phyloP scores from a whole-genome alignment of 92 coral and sea anemone species.

The Chrysogorgia sp. region DNA sequence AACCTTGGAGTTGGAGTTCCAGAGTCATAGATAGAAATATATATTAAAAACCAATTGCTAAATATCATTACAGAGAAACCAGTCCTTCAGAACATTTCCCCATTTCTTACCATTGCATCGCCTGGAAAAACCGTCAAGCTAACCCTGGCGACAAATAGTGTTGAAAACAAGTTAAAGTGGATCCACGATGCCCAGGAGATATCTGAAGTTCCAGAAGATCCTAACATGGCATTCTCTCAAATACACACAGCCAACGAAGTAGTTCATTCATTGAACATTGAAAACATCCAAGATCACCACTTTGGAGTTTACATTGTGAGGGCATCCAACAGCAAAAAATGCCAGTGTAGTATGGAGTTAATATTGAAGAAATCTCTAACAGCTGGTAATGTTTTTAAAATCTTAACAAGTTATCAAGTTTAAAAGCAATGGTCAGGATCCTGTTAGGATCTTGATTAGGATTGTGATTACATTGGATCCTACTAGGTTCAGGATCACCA shows the following conservation, averaged over 20 bases:
- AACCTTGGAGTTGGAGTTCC: no score
- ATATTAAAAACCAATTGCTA: no score
- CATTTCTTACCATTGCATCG: conserved; percentile 52
- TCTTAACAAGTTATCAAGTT: no score
- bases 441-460: no score
- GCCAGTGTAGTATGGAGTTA: conserved; percentile 14
- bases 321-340: conserved; percentile 10
- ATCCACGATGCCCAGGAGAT: conserved; percentile 78
- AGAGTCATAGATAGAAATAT: no score
- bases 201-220: conserved; percentile 90
- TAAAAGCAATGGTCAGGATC: no score
- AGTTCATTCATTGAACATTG: conserved; percentile 10
- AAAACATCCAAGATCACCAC: conserved; percentile 7
- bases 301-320: conserved; percentile 29
- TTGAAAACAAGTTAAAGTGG: conserved; percentile 65
- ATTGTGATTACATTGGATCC: no score
- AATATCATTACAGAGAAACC: conserved; percentile 69
- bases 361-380: neutral
- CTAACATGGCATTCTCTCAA: conserved; percentile 82
- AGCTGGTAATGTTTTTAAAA: neutral
- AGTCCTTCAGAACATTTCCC: conserved; percentile 62
- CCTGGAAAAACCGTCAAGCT: conserved; percentile 72
- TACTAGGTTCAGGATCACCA: no score
- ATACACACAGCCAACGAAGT: conserved; percentile 1
- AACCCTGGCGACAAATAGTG: conserved; percentile 62